phyloP scores from a whole-genome alignment of 2,797 vertebrate genomes.

The Lindbergichthys nudifrons region DNA sequence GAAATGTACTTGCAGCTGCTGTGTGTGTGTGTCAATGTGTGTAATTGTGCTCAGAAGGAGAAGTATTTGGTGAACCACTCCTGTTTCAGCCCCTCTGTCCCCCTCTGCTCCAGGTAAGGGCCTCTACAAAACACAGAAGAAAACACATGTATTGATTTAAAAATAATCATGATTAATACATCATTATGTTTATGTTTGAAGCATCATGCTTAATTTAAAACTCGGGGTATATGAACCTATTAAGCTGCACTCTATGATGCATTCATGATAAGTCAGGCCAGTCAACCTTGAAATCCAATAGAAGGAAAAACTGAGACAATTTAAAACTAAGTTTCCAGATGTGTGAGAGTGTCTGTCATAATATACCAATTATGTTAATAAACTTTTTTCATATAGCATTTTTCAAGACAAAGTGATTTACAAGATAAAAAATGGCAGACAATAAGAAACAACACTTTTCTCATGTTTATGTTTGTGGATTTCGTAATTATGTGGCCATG shows the following conservation, averaged over 20 bases:
- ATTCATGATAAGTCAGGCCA: neutral
- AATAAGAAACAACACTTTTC: no score
- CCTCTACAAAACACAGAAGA: constrained; percentile 61
- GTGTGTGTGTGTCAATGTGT: constrained; percentile 30
- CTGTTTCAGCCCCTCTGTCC: constrained; percentile 87
- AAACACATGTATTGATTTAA: constrained; percentile 6
- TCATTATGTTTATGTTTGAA: neutral
- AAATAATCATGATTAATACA: neutral
- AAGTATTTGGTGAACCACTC: constrained; percentile 99
- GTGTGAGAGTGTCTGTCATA: no score
- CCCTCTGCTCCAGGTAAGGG: constrained; percentile 81
- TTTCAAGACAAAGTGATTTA: no score
- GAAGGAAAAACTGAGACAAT: neutral
- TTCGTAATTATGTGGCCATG: neutral
- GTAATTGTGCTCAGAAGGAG: constrained; percentile 89
- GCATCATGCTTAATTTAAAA: neutral
- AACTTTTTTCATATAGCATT: no score
- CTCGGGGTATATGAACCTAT: neutral
- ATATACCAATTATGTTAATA: no score
- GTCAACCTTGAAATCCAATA: neutral
- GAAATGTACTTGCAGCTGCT: constrained; percentile 65
- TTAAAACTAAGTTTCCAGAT: no score
- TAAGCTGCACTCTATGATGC: neutral
- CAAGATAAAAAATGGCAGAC: no score
- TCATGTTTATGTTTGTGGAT: neutral